Evolutionary conservation across 2,888 invertebrate genomes (phyloP), one percentile per base, ranked within the genome.

Genomic region (Sylvicola cinctus): DNA sequence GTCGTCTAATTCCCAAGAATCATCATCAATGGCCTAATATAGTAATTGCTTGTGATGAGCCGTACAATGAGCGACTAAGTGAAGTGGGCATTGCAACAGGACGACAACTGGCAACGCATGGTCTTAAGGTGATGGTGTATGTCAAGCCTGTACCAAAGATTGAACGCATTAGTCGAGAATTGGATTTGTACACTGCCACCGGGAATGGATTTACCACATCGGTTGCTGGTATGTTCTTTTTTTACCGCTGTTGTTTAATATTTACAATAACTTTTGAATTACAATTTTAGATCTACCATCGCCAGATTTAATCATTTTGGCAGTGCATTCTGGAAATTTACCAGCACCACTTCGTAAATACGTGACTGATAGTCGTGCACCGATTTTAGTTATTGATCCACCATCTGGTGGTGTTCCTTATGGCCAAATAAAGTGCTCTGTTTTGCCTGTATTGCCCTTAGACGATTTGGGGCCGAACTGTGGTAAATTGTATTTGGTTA

Each of bases 11-110:
- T 50, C 77, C 85, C 31, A 72, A 77, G 46, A 90, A 90, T 58
- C 74, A 74, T 40, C 90, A 90, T 60, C 90, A 90, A 60, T 69
- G 74, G 65, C 88, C 88, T 35, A 69, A 69, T 31, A 80, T 83
- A 32, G 77, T 76, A 36, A 71, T 79, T 39, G 62, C 87, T 38
- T 72, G 72, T 46, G 73, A 71, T 44, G 73, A 72, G 32, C 65
- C 75, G 20, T 74, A 79, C 54, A 62, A 65, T 49, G 50, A 13
- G 28, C 55, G 55, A 43, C 45, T 48, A 25, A 69, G 70, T 39
- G 74, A 74, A 32, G 66, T 74, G 34, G 85, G 74, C 16, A 66
- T 81, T 13, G 73, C 72, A 46, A 74, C 77, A 33, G 80, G 76
- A 20, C 68, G 87, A 11, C 78, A 87, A 54, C 64, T 88, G 42